Evolutionary conservation across 2,797 vertebrate genomes (phyloP), one percentile per base, ranked within the genome.

Genomic region (Lagorchestes hirsutus): DNA sequence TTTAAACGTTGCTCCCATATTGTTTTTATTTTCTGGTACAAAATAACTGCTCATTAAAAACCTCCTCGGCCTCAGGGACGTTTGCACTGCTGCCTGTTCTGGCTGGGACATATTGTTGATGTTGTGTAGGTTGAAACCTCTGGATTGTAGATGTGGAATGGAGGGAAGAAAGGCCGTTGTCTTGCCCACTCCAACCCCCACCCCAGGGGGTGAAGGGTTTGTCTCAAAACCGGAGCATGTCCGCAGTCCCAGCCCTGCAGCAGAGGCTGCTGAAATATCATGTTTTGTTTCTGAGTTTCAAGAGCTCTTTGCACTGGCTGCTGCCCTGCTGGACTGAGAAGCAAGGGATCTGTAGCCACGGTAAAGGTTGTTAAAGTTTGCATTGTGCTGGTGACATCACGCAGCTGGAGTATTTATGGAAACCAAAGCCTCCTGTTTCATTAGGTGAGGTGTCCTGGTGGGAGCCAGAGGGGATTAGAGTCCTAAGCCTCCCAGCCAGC

Each of bases 331-430:
- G 92, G 92, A 55, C 93, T 93, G 62, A 62, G 34, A 52, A 92
- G 93, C 91, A 1, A 13, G 91, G 97, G 24, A 94, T 82, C 95
- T 93, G 93, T 96, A 96, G 97, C 97, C 96, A 94, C 95, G 96
- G 94, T 97, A 97, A 97, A 97, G 93, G 93, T 97, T 95, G 97
- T 96, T 52, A 0, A 95, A 97, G 92, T 98, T 98, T 98, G 97
- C 92, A 31, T 97, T 54, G 91, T 94, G 54, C 95, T 96, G 94
- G 96, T 99, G 99, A 99, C 98, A 98, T 99, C 98, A 99, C 98
- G 18, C 59, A 94, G 90, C 52, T 90, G 5, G 93, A 95, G 96
- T 98, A 98, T 99, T 98, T 98, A 97, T 98, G 98, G 99, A 99
- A 98, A 96, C 94, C 90, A 54, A 96, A 95, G 98, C 54, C 97